Evolutionary conservation across 2,113 vertebrate species (phyloP).

Genomic region (Pseudonaja textilis): DNA sequence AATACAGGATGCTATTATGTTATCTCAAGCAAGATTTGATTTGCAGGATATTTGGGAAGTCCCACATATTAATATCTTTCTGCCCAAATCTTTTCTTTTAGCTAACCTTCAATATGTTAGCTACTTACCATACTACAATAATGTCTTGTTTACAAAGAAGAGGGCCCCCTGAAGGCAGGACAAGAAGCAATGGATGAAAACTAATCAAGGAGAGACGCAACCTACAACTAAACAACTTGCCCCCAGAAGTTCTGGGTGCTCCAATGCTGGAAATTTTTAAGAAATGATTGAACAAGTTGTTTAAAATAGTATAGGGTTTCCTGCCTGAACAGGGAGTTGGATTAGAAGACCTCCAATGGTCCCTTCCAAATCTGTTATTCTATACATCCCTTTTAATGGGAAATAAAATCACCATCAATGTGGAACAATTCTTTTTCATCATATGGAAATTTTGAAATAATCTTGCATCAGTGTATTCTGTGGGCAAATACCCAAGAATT

Average conservation of each 20-base stretch:
- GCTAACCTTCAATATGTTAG: neutral
- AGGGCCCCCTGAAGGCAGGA: neutral
- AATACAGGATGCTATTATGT: neutral
- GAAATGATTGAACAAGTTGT: neutral
- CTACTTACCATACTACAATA: slow-evolving; percentile 5
- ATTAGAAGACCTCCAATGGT: neutral
- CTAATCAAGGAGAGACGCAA: neutral
- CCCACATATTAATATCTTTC: neutral
- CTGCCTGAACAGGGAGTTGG: neutral
- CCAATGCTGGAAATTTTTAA: neutral
- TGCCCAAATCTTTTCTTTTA: neutral
- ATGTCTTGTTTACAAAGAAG: neutral
- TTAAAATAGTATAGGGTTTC: neutral
- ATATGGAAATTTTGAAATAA: neutral
- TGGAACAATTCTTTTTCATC: neutral
- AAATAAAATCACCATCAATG: neutral
- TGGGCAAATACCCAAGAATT: neutral
- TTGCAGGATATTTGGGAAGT: neutral
- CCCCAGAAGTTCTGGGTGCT: neutral
- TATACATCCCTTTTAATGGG: neutral
- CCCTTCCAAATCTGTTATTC: neutral
- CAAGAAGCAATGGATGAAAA: neutral
- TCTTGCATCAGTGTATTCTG: neutral
- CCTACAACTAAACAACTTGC: neutral
- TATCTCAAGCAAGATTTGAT: neutral